Evolutionary conservation across 1,140 invertebrate species (phyloP), one percentile per base, ranked within the genome.

Genomic region (Zophobas morio): DNA sequence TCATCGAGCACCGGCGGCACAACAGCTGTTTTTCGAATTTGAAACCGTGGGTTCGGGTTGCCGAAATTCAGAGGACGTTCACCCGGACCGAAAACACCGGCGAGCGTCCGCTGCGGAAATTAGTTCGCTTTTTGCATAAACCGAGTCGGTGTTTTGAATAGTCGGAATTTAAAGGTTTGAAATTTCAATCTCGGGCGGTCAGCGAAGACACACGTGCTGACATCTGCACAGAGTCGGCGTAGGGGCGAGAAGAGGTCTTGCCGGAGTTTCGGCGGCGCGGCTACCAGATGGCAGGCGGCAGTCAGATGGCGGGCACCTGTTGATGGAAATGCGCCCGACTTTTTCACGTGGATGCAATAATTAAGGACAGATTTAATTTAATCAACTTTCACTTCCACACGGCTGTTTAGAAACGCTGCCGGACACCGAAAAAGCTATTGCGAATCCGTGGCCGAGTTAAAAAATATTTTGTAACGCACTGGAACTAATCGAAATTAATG

Each of bases 341-440:
- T 60, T 60, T 60, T 60, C 56, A 60, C 33, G 37, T 33, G 33
- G 60, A 66, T 66, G 39, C 40, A 66, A 66, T 66, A 40, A 66
- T 66, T 66, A 66, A 66, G 71, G 54, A 42, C 54, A 73, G 56
- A 56, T 73, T 54, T 54, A 73, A 56, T 73, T 54, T 54, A 42
- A 73, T 73, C 71, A 73, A 73, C 71, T 73, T 73, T 73, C 71
- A 73, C 71, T 73, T 56, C 71, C 51, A 40, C 60, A 4, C 5
- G 42, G 60, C 39, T 42, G 33, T 66, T 66, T 66, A 66, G 60
- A 66, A 66, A 66, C n/a, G 33, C 42, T 66, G 39, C 39, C n/a
- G 8, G 57, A 40, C 2, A 5, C 3, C 4, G 42, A 66, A 40
- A 63, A 60, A 60, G 37, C 5, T 66, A 66, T 66, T 66, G 37